phyloP scores from a whole-genome alignment of 2,113 vertebrate species.

The Etia nguti region DNA sequence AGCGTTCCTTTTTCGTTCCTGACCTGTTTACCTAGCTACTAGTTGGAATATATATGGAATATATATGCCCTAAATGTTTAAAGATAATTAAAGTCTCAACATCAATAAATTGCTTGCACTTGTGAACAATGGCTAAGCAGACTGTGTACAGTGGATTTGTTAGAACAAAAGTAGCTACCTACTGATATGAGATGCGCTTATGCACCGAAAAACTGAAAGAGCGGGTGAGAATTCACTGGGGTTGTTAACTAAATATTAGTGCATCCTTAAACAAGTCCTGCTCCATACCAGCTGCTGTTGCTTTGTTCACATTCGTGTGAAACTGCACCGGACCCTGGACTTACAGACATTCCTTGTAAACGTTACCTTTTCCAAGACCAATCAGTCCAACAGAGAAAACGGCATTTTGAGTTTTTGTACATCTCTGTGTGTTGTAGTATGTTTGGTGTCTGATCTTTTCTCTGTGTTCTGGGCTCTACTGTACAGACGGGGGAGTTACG shows the following conservation, averaged over 20 bases:
- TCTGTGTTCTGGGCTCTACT: background rate
- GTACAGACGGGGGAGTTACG: conserved; percentile 90
- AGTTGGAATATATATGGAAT: background rate
- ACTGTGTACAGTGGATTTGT: background rate
- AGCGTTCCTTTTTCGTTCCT: background rate
- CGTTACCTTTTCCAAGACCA: background rate
- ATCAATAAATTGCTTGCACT: too few species aligned
- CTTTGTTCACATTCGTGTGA: background rate
- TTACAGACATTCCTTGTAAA: background rate
- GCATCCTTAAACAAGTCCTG: background rate
- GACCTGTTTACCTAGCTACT: background rate
- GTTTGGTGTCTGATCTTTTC: background rate
- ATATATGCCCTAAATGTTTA: background rate
- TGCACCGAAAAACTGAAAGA: background rate
- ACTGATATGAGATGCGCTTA: background rate
- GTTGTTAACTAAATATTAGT: background rate
- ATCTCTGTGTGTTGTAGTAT: background rate
- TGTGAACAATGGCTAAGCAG: background rate
- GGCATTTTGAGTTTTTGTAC: background rate
- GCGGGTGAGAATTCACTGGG: accelerated
- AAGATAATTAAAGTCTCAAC: background rate
- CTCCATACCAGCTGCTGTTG: background rate
- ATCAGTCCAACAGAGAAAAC: background rate
- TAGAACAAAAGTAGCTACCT: background rate
- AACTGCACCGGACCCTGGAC: background rate